These are phyloP conservation scores for Thalpophila matura DNA, from an alignment of 2,888 invertebrate species.

Conservation along the genomic window DNA sequence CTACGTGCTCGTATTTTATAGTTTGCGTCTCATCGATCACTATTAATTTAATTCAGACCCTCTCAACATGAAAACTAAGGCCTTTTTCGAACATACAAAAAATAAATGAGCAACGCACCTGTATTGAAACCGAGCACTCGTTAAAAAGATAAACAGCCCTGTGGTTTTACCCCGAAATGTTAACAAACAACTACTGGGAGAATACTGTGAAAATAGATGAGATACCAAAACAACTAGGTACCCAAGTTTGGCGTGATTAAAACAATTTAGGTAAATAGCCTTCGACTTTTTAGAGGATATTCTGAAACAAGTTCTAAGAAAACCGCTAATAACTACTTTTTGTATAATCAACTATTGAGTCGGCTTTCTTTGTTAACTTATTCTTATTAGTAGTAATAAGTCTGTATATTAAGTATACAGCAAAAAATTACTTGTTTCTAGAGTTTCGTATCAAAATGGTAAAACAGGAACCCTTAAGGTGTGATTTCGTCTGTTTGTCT, in stretches of 20 bases:
- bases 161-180: slow-evolving; percentile 63
- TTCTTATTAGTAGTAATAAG: slow-evolving; percentile 1
- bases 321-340: slow-evolving; percentile 10
- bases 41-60: slow-evolving; percentile 55
- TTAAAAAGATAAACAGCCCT: slow-evolving; percentile 68
- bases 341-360: slow-evolving; percentile 4
- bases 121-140: slow-evolving; percentile 53
- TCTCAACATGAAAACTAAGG: slow-evolving; percentile 27
- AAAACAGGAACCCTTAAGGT: too few species aligned
- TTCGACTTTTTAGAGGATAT: slow-evolving; percentile 21
- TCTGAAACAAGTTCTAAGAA: slow-evolving; percentile 20
- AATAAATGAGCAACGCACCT: slow-evolving; percentile 43
- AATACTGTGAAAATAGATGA: slow-evolving; percentile 54
- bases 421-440: slow-evolving; percentile 2
- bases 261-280: slow-evolving; percentile 36
- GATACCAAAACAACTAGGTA: slow-evolving; percentile 51
- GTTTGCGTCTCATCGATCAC: slow-evolving; percentile 48
- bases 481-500: too few species aligned
- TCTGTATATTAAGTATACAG: slow-evolving; percentile 1
- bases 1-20: slow-evolving; percentile 49
- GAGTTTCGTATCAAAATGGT: too few species aligned
- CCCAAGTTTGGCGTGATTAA: slow-evolving; percentile 48
- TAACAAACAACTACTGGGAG: slow-evolving; percentile 45
- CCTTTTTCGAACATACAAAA: slow-evolving; percentile 26
- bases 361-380: slow-evolving; percentile 9